Base-by-base conservation (phyloP, 2,888 invertebrate genomes). In the Unio pictorum region DNA sequence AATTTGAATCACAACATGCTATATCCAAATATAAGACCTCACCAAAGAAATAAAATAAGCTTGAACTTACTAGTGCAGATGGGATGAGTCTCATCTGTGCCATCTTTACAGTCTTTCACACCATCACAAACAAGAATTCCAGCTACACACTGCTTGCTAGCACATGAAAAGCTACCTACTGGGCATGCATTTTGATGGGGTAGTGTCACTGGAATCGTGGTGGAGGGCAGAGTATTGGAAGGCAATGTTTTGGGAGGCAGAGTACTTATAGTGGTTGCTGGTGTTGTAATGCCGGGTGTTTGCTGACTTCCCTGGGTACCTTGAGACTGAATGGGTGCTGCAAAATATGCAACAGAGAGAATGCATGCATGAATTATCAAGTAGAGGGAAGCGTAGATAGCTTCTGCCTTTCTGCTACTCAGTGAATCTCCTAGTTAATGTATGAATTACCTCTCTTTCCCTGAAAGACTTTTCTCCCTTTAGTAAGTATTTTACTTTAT, bases 71-170 rank as follows among this genome's bases (percentile, higher is more conserved):
- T 76, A 45, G 1, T 45, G 45, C 45, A 45, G 11, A 45, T 3
- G 15, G 45, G 45, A 0, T 58, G 55, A 28, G 66, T 66, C 76
- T 86, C 86, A 74, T 86, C 86, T 23, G 77, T 73, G 3, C 75
- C 72, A 61, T 85, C 83, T 4, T 63, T 57, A 72, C 86, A 86
- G 63, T 86, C 86, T 0, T 34, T 55, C 1, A 83, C 73, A 15
- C 80, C 79, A 70, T 86, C 85, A 83, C 86, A 86, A 55, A 75
- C 72, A 54, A 77, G 68, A n/a, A 80, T 68, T 11, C 75, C 82
- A 2, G 81, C 67, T 18, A 84, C 77, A 78, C 85, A 85, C 45
- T 76, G 66, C 11, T 74, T 76, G 59, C 61, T 63, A 45, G 57
- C 67, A 72, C 85, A 85, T 61, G 69, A 70, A 71, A 81, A 82